Conservation (phyloP, 2,797 vertebrate species). For the Propithecus deckenii region DNA sequence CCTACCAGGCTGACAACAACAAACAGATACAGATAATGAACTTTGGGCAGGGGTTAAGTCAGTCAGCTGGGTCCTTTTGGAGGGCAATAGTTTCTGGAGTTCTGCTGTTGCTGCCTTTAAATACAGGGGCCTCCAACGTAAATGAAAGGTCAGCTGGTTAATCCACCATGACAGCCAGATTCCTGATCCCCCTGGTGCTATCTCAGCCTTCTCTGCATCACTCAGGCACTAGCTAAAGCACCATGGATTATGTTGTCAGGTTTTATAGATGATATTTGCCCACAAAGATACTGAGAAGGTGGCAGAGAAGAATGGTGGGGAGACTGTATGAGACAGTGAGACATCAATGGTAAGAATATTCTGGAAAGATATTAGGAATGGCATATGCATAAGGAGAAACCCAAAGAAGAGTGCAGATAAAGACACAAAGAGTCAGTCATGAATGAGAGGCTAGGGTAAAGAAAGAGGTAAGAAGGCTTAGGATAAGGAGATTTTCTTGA, state of each 20-base stretch:
- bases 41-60: neutral
- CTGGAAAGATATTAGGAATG: neutral
- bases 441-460: neutral
- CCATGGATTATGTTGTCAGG: slow-evolving; percentile 48
- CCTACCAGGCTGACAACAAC: neutral
- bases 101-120: slow-evolving; percentile 68
- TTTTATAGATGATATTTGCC: slow-evolving; percentile 10
- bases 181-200: slow-evolving; percentile 14
- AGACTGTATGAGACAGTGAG: neutral
- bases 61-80: neutral
- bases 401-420: neutral
- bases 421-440: neutral
- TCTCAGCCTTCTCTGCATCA: neutral
- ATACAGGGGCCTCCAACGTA: slow-evolving; percentile 67
- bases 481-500: neutral
- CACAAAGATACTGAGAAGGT: neutral
- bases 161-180: slow-evolving; percentile 71
- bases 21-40: neutral
- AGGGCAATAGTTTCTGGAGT: slow-evolving; percentile 64
- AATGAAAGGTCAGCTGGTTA: slow-evolving; percentile 77
- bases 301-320: neutral
- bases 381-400: neutral
- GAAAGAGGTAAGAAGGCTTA: neutral
- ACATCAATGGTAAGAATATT: neutral
- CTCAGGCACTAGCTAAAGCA: slow-evolving; percentile 73